These are phyloP conservation scores for Colius striatus DNA, from an alignment of 2,113 vertebrate species.

Conservation along the genomic window DNA sequence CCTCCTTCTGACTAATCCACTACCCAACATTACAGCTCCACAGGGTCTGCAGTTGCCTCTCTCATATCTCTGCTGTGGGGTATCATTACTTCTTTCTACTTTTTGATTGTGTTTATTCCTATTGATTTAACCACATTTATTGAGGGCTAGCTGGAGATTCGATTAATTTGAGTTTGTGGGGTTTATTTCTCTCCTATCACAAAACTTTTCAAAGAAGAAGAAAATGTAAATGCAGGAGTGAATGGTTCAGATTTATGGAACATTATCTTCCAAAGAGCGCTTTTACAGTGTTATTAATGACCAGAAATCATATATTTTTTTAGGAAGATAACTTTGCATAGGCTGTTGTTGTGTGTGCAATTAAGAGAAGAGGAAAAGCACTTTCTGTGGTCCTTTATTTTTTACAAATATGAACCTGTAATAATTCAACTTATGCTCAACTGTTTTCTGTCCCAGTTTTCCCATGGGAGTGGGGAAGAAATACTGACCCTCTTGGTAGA, in stretches of 20 bases:
- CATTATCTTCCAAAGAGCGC: not conserved
- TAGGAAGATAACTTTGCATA: not conserved
- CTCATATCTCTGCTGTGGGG: not conserved
- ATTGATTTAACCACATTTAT: constrained; percentile 23
- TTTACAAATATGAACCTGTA: not conserved
- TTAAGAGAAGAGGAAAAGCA: not conserved
- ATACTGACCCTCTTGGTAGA: not conserved
- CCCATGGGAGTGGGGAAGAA: fast-evolving
- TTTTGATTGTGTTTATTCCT: not conserved
- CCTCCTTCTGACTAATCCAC: constrained; percentile 30
- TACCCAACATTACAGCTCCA: not conserved
- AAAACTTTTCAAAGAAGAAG: not conserved
- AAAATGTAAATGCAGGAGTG: not conserved
- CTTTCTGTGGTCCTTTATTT: not conserved
- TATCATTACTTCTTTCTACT: not conserved
- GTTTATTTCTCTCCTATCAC: not conserved
- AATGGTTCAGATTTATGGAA: constrained; percentile 15
- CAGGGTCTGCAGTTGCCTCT: not conserved
- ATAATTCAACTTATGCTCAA: not conserved
- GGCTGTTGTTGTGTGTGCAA: not conserved
- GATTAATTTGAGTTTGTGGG: not conserved
- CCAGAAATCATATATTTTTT: not conserved
- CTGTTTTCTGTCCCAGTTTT: not conserved
- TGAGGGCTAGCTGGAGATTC: not conserved
- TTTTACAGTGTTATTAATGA: constrained; percentile 2